phyloP scores from a whole-genome alignment of 2,888 invertebrate species.

The Acleris holmiana region DNA sequence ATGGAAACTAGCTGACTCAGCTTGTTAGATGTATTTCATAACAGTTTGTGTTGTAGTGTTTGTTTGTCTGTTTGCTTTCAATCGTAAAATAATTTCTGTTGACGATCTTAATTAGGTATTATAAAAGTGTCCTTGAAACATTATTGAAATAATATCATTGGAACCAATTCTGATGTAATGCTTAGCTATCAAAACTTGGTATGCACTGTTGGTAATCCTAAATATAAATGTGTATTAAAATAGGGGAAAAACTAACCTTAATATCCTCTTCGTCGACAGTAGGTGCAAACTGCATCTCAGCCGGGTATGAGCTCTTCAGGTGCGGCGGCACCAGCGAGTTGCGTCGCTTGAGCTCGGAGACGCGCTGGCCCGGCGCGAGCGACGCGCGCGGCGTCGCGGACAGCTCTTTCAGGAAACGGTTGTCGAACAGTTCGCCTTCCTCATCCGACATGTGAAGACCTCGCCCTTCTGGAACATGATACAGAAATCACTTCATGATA shows the following conservation, averaged over 20 bases:
- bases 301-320: conserved; percentile 92
- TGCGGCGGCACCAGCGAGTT: conserved; percentile 94
- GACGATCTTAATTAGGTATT: too few relatives aligned
- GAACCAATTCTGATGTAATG: too few relatives aligned
- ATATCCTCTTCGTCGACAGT: conserved; percentile 77
- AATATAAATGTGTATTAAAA: too few relatives aligned
- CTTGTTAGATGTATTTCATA: too few relatives aligned
- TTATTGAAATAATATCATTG: too few relatives aligned
- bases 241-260: conserved; percentile 56
- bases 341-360: conserved; percentile 90
- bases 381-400: conserved; percentile 82
- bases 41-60: too few relatives aligned
- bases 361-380: conserved; percentile 52
- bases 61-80: too few relatives aligned
- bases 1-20: too few relatives aligned
- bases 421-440: conserved; percentile 93
- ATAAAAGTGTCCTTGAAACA: too few relatives aligned
- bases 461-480: conserved; percentile 57
- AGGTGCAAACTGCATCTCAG: conserved; percentile 89
- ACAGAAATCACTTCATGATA: neutral
- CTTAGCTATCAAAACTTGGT: too few relatives aligned
- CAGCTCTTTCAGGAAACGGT: conserved; percentile 89
- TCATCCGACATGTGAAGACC: conserved; percentile 92
- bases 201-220: too few relatives aligned
- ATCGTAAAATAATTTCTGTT: too few relatives aligned